A percentile compares a stretch with the other conserved stretches of the same genome.
phyloP scores from a whole-genome alignment of 2,113 vertebrate genomes.

The Glareola pratincola region DNA sequence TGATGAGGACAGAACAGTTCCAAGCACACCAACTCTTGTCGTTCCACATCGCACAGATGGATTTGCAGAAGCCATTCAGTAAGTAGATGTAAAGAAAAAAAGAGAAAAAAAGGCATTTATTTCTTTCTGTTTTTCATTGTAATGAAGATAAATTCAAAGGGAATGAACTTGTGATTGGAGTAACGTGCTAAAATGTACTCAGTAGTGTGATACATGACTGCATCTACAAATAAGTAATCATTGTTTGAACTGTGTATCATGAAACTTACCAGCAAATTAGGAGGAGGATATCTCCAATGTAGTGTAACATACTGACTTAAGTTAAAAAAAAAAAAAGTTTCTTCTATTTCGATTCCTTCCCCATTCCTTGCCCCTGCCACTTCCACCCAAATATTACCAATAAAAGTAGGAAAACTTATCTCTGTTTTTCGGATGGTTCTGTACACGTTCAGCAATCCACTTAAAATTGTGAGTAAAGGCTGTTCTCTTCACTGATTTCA shows the following conservation, averaged over 20 bases:
- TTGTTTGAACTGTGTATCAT: not conserved
- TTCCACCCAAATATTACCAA: not conserved
- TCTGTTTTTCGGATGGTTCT: rapidly evolving
- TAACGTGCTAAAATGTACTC: not conserved
- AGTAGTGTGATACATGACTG: not conserved
- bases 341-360: not conserved
- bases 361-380: rapidly evolving
- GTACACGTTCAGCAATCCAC: not conserved
- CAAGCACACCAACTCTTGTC: slow-evolving; percentile 90
- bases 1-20: slow-evolving; percentile 95
- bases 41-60: slow-evolving; percentile 90
- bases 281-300: not conserved
- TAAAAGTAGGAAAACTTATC: not conserved
- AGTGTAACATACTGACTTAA: not conserved
- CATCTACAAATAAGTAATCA: not conserved
- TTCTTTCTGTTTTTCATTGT: not conserved
- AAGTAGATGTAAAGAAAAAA: slow-evolving; percentile 56
- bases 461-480: not conserved
- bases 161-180: not conserved
- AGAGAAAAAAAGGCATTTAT: not conserved
- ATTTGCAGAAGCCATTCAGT: slow-evolving; percentile 94
- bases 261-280: not conserved
- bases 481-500: not conserved
- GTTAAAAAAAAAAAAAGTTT: not conserved
- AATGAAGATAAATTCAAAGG: not conserved